Conservation (phyloP, 2,888 invertebrate genomes). For the Elegia similella region DNA sequence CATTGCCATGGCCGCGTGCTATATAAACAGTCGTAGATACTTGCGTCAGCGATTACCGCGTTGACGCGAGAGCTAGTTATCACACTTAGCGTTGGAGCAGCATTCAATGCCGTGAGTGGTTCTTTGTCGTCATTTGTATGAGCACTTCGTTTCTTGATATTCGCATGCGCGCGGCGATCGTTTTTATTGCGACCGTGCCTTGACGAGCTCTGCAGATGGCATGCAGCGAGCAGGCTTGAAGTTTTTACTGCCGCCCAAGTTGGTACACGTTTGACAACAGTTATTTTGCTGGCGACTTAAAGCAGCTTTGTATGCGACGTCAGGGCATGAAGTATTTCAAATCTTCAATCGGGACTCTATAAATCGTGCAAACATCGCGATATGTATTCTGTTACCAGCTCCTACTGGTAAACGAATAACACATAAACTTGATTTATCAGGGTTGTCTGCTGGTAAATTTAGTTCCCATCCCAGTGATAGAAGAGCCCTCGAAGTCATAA, state of each 20-base stretch:
- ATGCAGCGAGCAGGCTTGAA: constrained; percentile 54
- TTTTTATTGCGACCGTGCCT: constrained; percentile 60
- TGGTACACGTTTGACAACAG: constrained; percentile 44
- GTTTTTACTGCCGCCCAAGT: constrained; percentile 54
- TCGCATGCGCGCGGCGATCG: constrained; percentile 56
- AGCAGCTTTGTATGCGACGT: constrained; percentile 39
- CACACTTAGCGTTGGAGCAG: constrained; percentile 38
- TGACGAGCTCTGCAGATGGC: constrained; percentile 59
- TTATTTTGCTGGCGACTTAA: constrained; percentile 49
- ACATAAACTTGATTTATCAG: not conserved
- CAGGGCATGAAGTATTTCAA: constrained; percentile 22
- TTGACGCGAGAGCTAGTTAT: constrained; percentile 42
- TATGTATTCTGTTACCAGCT: constrained; percentile 8
- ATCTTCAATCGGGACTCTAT: constrained; percentile 8
- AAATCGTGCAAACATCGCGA: constrained; percentile 2
- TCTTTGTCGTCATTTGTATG: constrained; percentile 46
- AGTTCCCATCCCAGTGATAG: not conserved
- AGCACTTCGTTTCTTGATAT: constrained; percentile 50
- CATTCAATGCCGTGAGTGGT: constrained; percentile 32
- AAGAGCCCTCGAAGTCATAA: not conserved
- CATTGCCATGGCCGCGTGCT: constrained; percentile 59
- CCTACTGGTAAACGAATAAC: not conserved
- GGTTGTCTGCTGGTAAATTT: not conserved
- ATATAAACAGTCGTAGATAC: constrained; percentile 47
- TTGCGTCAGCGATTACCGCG: constrained; percentile 42